Conservation (phyloP, 1,140 invertebrate genomes). For the Diorhabda elongata region DNA sequence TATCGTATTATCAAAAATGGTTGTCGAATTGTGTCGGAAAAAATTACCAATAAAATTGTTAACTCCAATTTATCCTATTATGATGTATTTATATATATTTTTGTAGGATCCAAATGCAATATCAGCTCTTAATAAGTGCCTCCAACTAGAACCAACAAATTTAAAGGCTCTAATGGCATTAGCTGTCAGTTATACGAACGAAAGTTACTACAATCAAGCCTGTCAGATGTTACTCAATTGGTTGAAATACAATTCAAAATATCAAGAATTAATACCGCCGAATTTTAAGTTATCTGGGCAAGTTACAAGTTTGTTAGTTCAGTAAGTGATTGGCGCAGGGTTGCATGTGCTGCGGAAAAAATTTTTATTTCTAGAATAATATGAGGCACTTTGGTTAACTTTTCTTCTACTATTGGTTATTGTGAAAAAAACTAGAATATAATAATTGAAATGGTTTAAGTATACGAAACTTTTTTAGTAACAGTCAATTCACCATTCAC, state of each 20-base stretch:
- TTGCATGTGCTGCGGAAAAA: slow-evolving; percentile 9
- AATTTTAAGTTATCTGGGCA: slow-evolving; percentile 49
- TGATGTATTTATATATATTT: background rate
- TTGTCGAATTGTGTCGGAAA: no score
- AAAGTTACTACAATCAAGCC: slow-evolving; percentile 75
- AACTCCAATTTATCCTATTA: no score
- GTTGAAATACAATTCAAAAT: slow-evolving; percentile 82
- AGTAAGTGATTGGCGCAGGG: slow-evolving; percentile 30
- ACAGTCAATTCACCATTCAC: no score
- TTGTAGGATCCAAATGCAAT: slow-evolving; percentile 79
- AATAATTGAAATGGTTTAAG: no score
- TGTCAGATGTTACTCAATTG: slow-evolving; percentile 72
- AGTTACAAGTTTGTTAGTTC: slow-evolving; percentile 46
- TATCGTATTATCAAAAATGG: no score
- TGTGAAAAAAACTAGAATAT: no score
- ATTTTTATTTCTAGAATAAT: slow-evolving; percentile 9
- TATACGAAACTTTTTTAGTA: no score
- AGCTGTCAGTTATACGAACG: slow-evolving; percentile 94
- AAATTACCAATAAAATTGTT: no score
- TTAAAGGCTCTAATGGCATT: slow-evolving; percentile 81
- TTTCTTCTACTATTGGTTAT: no score
- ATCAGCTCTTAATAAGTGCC: slow-evolving; percentile 79
- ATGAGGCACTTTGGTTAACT: slow-evolving; percentile 5
- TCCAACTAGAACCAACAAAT: slow-evolving; percentile 79
- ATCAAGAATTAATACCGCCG: slow-evolving; percentile 64